Base-by-base conservation (phyloP, 2,113 vertebrate species). In the Acanthisitta chloris region DNA sequence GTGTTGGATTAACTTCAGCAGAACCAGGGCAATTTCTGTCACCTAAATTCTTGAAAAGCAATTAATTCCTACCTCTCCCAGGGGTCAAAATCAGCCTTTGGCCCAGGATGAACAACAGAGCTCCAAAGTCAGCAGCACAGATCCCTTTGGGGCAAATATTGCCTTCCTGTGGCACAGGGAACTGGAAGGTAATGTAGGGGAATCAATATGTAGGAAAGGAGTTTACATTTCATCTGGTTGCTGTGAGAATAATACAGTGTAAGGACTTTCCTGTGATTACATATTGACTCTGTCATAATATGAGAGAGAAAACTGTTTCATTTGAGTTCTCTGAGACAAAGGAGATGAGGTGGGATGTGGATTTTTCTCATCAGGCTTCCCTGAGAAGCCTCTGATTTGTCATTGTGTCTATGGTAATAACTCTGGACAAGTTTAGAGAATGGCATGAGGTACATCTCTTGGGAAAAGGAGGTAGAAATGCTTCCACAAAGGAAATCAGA, bases 291-390 rank as follows among this genome's bases (percentile, higher is more conserved):
- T 51, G 55, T 24, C 59, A 85, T 55, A 84, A 48, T 9, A 33
- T 7, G 40, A 6, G 1, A 65, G 42, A 48, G n/a, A 49, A 33
- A 87, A 69, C 9, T 31, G 4, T 52, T 36, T 31, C 24, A 8
- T 20, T 28, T 55, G 55, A 54, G n/a, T 5, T 71, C n/a, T n/a
- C 21, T 49, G 55, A 52, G n/a, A 40, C 59, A 46, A 64, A 77
- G 25, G 5, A 18, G 17, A 52, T 3, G 54, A 81, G 59, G n/a
- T 16, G 7, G n/a, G 87, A 57, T 0, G 1, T 4, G 8, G 20
- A 26, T 81, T 87, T 89, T 85, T 57, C 78, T 74, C 49, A 28
- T 33, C 42, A 65, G 70, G 45, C 4, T 73, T 74, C 74, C 55
- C 55, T 1, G 2, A 49, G 67, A 28, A 51, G 25, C 49, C n/a